Base-by-base conservation (phyloP, 2,797 vertebrate species). In the Manis crassicaudata region DNA sequence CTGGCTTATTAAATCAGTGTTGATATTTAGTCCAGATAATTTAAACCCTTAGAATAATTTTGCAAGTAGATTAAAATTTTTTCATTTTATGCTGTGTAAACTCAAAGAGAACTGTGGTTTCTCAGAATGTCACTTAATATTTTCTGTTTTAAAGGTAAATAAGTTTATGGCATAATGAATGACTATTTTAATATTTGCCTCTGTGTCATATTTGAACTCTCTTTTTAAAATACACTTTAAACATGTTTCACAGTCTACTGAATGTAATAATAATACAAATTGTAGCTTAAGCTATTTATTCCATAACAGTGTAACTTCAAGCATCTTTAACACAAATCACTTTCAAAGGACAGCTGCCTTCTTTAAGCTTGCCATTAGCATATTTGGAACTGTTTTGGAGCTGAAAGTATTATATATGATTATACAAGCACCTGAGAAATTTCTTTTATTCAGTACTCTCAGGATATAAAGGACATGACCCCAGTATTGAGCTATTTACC, bases 111-210 rank as follows among this genome's bases (percentile, higher is more conserved):
- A 92, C 40, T 70, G 14, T 1, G n/a, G 2, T 90, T 79, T 75
- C 13, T 77, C 18, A 96, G 72, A 35, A 12, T 32, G 40, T 62
- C 70, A 62, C 60, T 79, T 83, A 92, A 65, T 56, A 81, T 54
- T 92, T 92, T 81, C 52, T 52, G 12, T 83, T 92, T 88, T 67
- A 81, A 90, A 87, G 52, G 13, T 92, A n/a, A 89, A 95, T 32
- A 16, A 21, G 29, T 62, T 76, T 65, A 20, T 35, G n/a, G 32
- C 2, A 60, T 77, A 92, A 80, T 27, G 10, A 70, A 63, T 62
- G 14, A 29, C 13, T 35, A 14, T 76, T 77, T 93, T 32, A 87
- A 16, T 65, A 60, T 77, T 80, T 50, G 2, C 3, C 56, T 88
- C 21, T 72, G 4, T 60, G 40, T 50, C n/a, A 46, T 32, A 67